Conservation (phyloP, 2,888 invertebrate species). For the Metellina segmentata region DNA sequence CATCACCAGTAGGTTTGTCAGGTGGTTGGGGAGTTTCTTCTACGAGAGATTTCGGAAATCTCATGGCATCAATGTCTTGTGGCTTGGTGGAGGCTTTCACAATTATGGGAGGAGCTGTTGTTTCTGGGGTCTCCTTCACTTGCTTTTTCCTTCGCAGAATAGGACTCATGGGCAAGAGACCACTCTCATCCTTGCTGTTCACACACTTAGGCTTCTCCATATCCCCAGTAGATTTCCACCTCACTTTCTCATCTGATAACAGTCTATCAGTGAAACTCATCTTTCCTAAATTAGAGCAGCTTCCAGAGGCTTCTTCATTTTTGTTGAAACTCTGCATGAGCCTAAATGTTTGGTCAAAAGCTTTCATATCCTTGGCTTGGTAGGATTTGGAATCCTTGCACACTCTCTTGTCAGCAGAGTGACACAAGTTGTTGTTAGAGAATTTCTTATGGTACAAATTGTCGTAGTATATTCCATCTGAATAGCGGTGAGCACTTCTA, state of each 20-base stretch:
- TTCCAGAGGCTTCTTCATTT: constrained; percentile 67
- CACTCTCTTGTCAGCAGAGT: constrained; percentile 41
- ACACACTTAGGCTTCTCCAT: constrained; percentile 48
- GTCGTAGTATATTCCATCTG: constrained; percentile 70
- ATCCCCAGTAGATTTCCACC: constrained; percentile 71
- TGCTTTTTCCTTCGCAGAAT: constrained; percentile 78
- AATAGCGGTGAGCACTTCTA: constrained; percentile 66
- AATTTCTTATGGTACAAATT: constrained; percentile 41
- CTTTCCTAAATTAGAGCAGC: constrained; percentile 69
- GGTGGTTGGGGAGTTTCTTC: constrained; percentile 49
- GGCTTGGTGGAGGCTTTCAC: constrained; percentile 77
- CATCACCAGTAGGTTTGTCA: constrained; percentile 15
- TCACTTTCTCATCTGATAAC: constrained; percentile 55
- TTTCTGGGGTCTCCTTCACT: constrained; percentile 77
- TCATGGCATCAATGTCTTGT: constrained; percentile 76
- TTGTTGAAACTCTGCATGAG: constrained; percentile 38
- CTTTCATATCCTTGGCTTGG: constrained; percentile 46
- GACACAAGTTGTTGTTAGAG: constrained; percentile 13
- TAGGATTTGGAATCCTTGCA: constrained; percentile 49
- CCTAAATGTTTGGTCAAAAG: constrained; percentile 54
- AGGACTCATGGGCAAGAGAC: constrained; percentile 77
- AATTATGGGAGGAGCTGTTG: constrained; percentile 42
- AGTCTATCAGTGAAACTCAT: constrained; percentile 38
- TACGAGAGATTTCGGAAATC: constrained; percentile 56
- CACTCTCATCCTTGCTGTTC: constrained; percentile 51